Percentiles rank a stretch among this genome's conserved stretches.
Evolutionary conservation across 2,797 vertebrate species (phyloP).

Genomic region (Anguilla pacifica): DNA sequence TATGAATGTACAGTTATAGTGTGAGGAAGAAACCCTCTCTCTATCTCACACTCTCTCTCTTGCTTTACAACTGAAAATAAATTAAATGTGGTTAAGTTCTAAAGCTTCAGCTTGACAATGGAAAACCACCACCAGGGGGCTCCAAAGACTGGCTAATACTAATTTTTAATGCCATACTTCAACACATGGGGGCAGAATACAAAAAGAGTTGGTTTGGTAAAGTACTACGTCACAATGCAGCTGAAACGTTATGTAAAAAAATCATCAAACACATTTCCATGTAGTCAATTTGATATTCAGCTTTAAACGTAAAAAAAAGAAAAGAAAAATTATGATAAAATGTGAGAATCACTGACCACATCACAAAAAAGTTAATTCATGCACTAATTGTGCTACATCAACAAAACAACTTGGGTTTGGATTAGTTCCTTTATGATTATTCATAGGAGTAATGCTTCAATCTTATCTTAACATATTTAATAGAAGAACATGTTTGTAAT

Average conservation of each 20-base stretch:
- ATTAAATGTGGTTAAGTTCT: neutral
- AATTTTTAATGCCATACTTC: neutral
- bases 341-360: neutral
- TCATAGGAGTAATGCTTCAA: neutral
- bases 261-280: neutral
- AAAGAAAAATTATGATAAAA: neutral
- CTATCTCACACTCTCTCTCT: neutral
- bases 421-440: neutral
- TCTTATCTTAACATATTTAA: neutral
- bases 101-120: neutral
- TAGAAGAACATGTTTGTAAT: neutral
- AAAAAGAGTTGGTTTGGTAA: neutral
- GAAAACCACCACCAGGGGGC: slow-evolving; percentile 26
- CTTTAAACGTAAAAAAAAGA: neutral
- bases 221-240: neutral
- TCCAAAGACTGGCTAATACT: slow-evolving; percentile 19
- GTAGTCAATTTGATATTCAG: neutral
- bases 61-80: neutral
- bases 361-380: neutral
- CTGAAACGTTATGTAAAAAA: slow-evolving; percentile 13
- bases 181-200: slow-evolving; percentile 26
- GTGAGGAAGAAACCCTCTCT: neutral
- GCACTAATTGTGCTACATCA: neutral
- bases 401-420: no score
- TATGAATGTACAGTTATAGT: neutral